Percentiles rank a stretch among this genome's conserved stretches.
Evolutionary conservation across 2,797 vertebrate genomes (phyloP).

Genomic region (Somateria mollissima): DNA sequence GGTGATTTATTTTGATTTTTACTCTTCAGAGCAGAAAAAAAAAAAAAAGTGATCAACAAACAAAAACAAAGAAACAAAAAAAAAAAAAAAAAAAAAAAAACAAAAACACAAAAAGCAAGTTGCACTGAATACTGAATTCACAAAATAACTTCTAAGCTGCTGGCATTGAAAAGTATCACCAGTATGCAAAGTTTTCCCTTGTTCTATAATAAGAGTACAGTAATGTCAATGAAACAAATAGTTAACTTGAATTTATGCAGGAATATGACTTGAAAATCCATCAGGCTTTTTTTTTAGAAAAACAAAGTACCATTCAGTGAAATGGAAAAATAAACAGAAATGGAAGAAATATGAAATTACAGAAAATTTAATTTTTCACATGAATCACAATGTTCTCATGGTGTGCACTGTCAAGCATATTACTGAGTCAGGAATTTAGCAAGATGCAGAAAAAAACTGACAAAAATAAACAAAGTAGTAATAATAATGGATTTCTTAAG

Average conservation of each 20-base stretch:
- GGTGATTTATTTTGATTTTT: slow-evolving; percentile 7
- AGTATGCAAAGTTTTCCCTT: background rate
- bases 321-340: background rate
- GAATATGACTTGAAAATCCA: background rate
- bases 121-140: background rate
- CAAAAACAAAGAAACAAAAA: background rate
- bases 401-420: background rate
- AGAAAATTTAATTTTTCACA: background rate
- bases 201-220: background rate
- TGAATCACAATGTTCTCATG: background rate
- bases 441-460: background rate
- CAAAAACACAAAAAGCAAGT: background rate
- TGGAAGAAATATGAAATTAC: background rate
- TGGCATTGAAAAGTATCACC: background rate
- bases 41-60: background rate
- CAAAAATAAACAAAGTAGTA: background rate
- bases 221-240: background rate
- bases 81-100: background rate
- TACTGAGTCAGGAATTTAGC: background rate
- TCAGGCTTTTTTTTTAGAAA: background rate
- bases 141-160: background rate
- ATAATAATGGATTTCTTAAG: background rate
- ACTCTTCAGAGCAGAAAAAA: background rate
- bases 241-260: background rate
- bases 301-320: background rate